Base-by-base conservation (phyloP, 1,140 invertebrate genomes). In the Arion vulgaris region DNA sequence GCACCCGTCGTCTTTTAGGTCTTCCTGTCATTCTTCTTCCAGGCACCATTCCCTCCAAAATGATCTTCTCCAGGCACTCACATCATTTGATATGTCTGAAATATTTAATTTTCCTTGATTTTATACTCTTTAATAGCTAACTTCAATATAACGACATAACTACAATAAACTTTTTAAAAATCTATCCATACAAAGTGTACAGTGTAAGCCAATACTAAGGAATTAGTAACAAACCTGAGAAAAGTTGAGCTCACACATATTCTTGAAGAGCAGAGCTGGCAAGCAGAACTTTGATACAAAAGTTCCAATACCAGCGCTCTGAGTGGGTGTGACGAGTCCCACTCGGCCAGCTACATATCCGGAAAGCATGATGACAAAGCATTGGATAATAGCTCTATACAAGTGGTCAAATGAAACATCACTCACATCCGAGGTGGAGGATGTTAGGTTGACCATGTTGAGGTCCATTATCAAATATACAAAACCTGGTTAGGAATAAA, bases 231-330 rank as follows among this genome's bases (percentile, higher is more conserved):
- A 45, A 19, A 94, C 92, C 88, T 88, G 89, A 85, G 93, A 94
- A 88, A 98, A 96, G 88, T 98, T 94, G 13, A 99, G 92, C 87
- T 96, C 94, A 49, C 96, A 96, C 90, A 99, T 92, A 39, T 96
- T 98, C 83, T 96, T 93, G 89, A 99, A 99, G 86, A 99, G 97
- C 9, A 99, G 91, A 4, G 96, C 95, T 71, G 98, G 98, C 57
- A 99, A 90, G 32, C 97, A 95, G 93, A 99, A 98, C 57, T 96
- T 97, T 36, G 97, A 96, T 0, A 99, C 96, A 94, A 98, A 99
- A 74, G 95, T 96, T 71, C 96, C 96, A 68, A 99, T 94, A 5
- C 98, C 97, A 92, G 96, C 96, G n/a, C 96, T 95, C 93, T 98
- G 97, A 28, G 84, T 53, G 15, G 94, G 94, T 80, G 96, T 95